A percentile compares a stretch with the other conserved stretches of the same genome.
phyloP scores from a whole-genome alignment of 2,797 vertebrate species.

The Lepus townsendii region DNA sequence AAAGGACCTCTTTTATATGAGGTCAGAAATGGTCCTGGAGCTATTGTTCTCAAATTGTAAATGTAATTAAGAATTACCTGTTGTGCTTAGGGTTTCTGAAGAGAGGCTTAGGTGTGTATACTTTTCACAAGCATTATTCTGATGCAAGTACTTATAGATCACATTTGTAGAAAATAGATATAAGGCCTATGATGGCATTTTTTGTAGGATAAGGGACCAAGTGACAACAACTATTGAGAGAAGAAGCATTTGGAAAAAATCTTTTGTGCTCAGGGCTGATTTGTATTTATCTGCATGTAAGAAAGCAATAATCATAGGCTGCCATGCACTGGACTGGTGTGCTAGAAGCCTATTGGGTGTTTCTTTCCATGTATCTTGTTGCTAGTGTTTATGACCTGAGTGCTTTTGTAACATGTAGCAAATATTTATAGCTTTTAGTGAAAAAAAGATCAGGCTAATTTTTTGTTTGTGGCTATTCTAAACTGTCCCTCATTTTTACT shows the following conservation, averaged over 20 bases:
- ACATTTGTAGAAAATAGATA: constrained; percentile 60
- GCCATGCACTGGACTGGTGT: neutral
- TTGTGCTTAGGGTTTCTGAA: constrained; percentile 6
- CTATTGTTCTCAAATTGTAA: constrained; percentile 50
- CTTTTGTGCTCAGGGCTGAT: constrained; percentile 8
- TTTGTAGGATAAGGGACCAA: constrained; percentile 43
- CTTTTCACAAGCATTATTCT: constrained; percentile 52
- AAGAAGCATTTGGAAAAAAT: constrained; percentile 51
- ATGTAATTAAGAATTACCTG: neutral
- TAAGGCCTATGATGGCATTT: constrained; percentile 58
- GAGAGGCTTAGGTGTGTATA: neutral
- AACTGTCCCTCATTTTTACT: constrained; percentile 66
- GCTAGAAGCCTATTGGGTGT: constrained; percentile 40
- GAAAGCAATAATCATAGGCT: constrained; percentile 50
- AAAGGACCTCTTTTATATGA: neutral
- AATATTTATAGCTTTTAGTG: constrained; percentile 50
- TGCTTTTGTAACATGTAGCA: constrained; percentile 68
- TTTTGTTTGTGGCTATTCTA: constrained; percentile 46
- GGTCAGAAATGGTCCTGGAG: constrained; percentile 44
- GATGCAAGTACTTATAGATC: constrained; percentile 59
- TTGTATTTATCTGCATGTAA: constrained; percentile 69
- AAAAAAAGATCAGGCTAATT: constrained; percentile 34
- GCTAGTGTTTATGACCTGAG: constrained; percentile 66
- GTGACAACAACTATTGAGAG: constrained; percentile 45
- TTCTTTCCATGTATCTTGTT: constrained; percentile 65